phyloP scores from a whole-genome alignment of 2,113 vertebrate genomes.

The Fulica atra region DNA sequence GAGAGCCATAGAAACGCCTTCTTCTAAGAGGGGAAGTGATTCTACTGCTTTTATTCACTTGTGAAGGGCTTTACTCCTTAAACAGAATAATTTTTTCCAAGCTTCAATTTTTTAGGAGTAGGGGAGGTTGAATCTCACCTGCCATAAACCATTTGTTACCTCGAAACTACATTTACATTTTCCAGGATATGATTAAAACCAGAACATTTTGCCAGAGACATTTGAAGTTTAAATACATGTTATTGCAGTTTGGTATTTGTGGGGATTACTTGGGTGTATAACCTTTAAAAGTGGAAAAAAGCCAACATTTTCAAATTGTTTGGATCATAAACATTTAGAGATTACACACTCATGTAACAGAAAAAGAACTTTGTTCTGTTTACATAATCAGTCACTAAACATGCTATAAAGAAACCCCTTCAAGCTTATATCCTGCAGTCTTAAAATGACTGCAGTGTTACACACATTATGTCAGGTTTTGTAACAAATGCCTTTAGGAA shows the following conservation, averaged over 20 bases:
- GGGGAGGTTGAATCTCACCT: not conserved
- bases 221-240: conserved; percentile 28
- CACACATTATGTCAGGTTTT: not conserved
- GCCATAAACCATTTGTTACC: conserved; percentile 12
- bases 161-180: conserved; percentile 36
- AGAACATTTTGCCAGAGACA: conserved; percentile 1
- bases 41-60: not conserved
- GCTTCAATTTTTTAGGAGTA: not conserved
- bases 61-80: not conserved
- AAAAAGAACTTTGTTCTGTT: not conserved
- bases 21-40: not conserved
- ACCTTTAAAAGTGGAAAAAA: conserved; percentile 35
- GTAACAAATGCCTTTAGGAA: not conserved
- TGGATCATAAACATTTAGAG: conserved; percentile 27
- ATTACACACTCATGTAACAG: conserved; percentile 7
- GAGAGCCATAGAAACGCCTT: not conserved
- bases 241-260: conserved; percentile 23
- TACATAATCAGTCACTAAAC: conserved; percentile 7
- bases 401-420: not conserved
- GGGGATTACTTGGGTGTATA: conserved; percentile 19
- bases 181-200: conserved; percentile 14
- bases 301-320: conserved; percentile 33
- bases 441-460: not conserved
- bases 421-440: not conserved
- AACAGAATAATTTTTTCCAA: not conserved